Base-by-base conservation (phyloP, 2,113 vertebrate genomes). In the Colistium nudipinnis region DNA sequence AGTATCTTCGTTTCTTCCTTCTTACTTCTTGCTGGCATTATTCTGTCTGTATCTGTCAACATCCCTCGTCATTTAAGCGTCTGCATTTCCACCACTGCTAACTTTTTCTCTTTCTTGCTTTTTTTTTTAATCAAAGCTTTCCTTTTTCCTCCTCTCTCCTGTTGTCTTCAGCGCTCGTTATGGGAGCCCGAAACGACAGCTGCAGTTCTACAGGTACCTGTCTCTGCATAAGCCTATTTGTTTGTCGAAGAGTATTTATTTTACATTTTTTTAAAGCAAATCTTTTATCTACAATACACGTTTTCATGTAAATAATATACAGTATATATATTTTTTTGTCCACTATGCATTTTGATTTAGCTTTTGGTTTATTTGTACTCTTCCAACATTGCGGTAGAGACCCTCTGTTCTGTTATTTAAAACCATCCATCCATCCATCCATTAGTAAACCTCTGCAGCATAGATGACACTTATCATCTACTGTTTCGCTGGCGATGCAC, bases 131-230 rank as follows among this genome's bases (percentile, higher is more conserved):
- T 66, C 25, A 35, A 74, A 67, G 31, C 57, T 87, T 44, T 62
- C 27, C 69, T 80, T 57, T 64, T 6, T 78, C 63, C 68, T 72
- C 43, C 70, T 74, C 55, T 62, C 39, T 87, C 78, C 78, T 67
- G 92, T 93, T 94, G 76, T 82, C 94, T 89, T 93, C 94, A 99
- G 97, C 48, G 95, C 96, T 88, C 96, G 98, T 83, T 99, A 99
- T 87, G 98, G 98, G 93, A 99, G 98, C 90, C 98, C 98, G 92
- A 99, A 99, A 94, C 94, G 98, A 65, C 98, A 99, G 92, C 96
- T 99, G 91, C 98, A 99, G 93, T 98, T 99, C 91, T 99, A 99
- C 98, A 99, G 98, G 98, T 99, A 99, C 94, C 69, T 39, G 36
- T 74, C 36, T 76, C 61, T 62, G 19, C 69, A 2, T 57, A 59